Evolutionary conservation across 2,113 vertebrate species (phyloP).

Genomic region (Heloderma charlesbogerti): DNA sequence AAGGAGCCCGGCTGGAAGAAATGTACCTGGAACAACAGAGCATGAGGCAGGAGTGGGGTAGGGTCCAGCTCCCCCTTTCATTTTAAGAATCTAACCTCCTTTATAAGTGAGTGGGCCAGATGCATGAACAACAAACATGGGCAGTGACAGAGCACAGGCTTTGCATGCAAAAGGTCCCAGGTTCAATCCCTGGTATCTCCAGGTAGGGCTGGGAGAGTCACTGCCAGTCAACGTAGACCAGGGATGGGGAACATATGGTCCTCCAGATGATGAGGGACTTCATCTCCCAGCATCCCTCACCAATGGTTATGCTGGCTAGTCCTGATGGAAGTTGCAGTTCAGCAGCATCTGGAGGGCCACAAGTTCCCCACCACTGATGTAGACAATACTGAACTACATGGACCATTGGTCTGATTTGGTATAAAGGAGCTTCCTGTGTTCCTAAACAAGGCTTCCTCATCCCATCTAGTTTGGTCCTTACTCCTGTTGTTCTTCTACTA

Average conservation of each 20-base stretch:
- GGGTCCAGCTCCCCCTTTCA: not conserved
- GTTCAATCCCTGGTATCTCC: not conserved
- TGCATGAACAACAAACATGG: not conserved
- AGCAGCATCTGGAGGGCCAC: too few species aligned
- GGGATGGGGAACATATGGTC: too few species aligned
- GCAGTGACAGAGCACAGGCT: not conserved
- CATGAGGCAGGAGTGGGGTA: not conserved
- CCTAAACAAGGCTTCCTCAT: not conserved
- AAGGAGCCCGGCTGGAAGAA: not conserved
- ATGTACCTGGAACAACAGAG: not conserved
- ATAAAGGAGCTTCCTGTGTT: not conserved
- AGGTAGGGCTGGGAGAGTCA: not conserved
- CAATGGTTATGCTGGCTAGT: too few species aligned
- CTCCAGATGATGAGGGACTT: too few species aligned
- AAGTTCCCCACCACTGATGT: too few species aligned
- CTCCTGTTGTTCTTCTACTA: not conserved
- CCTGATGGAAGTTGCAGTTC: too few species aligned
- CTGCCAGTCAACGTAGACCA: not conserved
- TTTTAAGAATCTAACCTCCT: not conserved
- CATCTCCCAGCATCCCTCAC: too few species aligned
- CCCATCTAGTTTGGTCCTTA: not conserved
- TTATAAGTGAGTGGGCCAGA: not conserved
- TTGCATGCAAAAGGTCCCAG: not conserved
- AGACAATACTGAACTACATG: not conserved
- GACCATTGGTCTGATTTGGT: not conserved